Conservation (phyloP, 2,113 vertebrate genomes). For the Camarhynchus parvulus region DNA sequence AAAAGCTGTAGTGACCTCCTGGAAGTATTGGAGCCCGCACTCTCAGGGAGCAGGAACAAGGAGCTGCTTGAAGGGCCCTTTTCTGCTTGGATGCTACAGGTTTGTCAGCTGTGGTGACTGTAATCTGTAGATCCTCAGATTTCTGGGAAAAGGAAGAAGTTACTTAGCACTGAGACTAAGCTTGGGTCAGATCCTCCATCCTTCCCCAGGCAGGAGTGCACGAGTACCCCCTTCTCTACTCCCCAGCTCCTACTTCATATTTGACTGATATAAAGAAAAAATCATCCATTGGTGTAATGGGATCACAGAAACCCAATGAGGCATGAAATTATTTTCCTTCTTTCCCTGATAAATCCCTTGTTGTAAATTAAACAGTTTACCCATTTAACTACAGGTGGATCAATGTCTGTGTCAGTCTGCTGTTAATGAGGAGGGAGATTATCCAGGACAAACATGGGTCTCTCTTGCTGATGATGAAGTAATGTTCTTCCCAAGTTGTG, state of each 20-base stretch:
- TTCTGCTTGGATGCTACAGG: neutral
- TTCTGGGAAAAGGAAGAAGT: neutral
- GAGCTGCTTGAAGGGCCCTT: neutral
- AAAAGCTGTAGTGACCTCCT: neutral
- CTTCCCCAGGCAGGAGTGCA: neutral
- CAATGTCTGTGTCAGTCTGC: neutral
- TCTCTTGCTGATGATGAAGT: neutral
- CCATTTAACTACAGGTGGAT: neutral
- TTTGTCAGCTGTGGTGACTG: neutral
- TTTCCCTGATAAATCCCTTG: constrained; percentile 12
- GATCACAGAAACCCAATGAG: neutral
- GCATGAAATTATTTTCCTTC: constrained; percentile 34
- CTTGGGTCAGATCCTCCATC: neutral
- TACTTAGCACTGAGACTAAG: neutral
- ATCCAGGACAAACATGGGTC: neutral
- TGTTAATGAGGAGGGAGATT: neutral
- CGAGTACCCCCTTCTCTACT: neutral
- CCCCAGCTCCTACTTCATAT: neutral
- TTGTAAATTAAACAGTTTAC: constrained; percentile 8
- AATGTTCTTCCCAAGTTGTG: neutral
- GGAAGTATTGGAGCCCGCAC: neutral
- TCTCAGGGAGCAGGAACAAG: rapidly evolving
- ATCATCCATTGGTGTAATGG: neutral
- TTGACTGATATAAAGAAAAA: neutral
- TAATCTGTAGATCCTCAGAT: neutral